Base-by-base conservation (phyloP, 2,888 invertebrate genomes). In the Xylocampa areola region DNA sequence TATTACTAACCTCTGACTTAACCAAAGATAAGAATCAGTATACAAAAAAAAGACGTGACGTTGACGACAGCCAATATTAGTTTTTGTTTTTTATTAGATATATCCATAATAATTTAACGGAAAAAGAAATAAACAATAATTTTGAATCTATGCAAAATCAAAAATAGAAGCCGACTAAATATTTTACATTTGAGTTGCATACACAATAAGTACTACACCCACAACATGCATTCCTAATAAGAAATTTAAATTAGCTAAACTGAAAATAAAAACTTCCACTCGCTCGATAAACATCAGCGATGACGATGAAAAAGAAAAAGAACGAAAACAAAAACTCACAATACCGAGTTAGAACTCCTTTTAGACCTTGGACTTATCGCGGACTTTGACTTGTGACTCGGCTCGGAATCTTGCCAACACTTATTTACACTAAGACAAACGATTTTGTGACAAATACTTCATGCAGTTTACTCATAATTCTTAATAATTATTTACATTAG, bases 381-480 rank as follows among this genome's bases (percentile, higher is more conserved):
- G 81, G 77, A 79, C 79, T 80, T 76, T 81, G 73, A 80, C 66
- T 63, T 48, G 29, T 27, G 39, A 59, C 30, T 66, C 65, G 51
- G 68, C 69, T 78, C 73, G 79, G 77, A 76, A 30, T 44, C 54
- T 19, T 78, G 81, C 81, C 81, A 80, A 71, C 44, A 55, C 51
- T 51, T 72, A 71, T 75, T 69, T 65, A 62, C 62, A 71, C 47
- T 39, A 55, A 35, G 51, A 47, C 33, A 45, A 67, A 41, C 49
- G 17, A 44, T 53, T 59, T 73, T 51, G 25, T 39, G 36, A 50
- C 39, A 64, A 73, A 73, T 53, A 47, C 6, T 53, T 23, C 41
- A 27, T 41, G 44, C 35, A 32, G 29, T 68, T 63, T 40, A 30
- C 11, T 0, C 29, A 25, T 32, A 35, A 65, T 23, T 41, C 10